Evolutionary conservation across 2,888 invertebrate genomes (phyloP).

Genomic region (Schizaphis graminum): DNA sequence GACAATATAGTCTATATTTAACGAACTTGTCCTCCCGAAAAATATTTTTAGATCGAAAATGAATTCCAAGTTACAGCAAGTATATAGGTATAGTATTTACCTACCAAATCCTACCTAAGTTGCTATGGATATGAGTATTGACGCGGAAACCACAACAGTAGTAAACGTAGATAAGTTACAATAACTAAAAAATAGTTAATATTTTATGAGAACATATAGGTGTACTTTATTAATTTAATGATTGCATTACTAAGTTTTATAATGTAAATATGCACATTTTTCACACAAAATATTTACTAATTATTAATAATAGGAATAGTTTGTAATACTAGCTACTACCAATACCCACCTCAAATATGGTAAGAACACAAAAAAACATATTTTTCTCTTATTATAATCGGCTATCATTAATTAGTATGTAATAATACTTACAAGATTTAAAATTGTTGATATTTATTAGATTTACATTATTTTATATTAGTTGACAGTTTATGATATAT

Average conservation of each 20-base stretch:
- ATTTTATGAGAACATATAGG: not conserved
- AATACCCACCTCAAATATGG: slow-evolving; percentile 18
- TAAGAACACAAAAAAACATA: not conserved
- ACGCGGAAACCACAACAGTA: slow-evolving; percentile 26
- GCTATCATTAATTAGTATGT: not conserved
- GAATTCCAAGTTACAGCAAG: not conserved
- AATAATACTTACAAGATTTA: not conserved
- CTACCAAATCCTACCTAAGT: not conserved
- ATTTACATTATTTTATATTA: not conserved
- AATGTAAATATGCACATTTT: not conserved
- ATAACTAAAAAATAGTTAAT: not conserved
- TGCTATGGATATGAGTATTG: slow-evolving; percentile 37
- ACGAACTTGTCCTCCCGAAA: not conserved
- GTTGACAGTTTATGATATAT: not conserved
- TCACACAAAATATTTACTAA: not conserved
- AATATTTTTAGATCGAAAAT: not conserved
- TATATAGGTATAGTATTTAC: not conserved
- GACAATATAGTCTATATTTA: not conserved
- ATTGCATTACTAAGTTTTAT: not conserved
- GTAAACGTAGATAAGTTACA: not conserved
- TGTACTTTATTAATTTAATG: not conserved
- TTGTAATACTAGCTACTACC: not conserved
- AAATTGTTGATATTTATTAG: not conserved
- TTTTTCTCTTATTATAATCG: not conserved
- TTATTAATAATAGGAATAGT: not conserved